phyloP scores from a whole-genome alignment of 1,140 invertebrate genomes.

The Prorops nasuta region DNA sequence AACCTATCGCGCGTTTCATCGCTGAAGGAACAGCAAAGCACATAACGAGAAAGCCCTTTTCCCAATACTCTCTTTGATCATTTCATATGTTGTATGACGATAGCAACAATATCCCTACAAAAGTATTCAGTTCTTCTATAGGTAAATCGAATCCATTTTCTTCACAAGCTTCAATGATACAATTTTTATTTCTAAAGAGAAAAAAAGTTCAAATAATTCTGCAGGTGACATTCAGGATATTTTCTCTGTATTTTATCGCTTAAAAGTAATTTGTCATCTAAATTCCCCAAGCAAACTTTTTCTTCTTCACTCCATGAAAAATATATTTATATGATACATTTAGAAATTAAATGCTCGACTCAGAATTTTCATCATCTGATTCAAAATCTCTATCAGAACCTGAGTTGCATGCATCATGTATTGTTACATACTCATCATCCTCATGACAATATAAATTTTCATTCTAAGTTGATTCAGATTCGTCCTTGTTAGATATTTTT shows the following conservation, averaged over 20 bases:
- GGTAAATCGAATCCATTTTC: too few relatives aligned
- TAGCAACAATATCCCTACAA: too few relatives aligned
- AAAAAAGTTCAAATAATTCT: conserved; percentile 16
- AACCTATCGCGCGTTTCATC: conserved; percentile 13
- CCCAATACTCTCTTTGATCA: too few relatives aligned
- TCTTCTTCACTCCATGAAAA: conserved; percentile 8
- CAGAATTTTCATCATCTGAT: conserved; percentile 15
- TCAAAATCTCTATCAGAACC: conserved; percentile 10
- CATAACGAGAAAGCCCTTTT: conserved; percentile 6
- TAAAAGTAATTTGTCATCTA: conserved; percentile 9
- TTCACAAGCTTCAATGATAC: too few relatives aligned
- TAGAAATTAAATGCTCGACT: conserved; percentile 8
- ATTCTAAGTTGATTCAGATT: conserved; percentile 3
- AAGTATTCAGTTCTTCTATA: too few relatives aligned
- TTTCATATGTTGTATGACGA: too few relatives aligned
- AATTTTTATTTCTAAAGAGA: conserved; percentile 9
- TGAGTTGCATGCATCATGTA: conserved; percentile 7
- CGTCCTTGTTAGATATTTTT: conserved; percentile 6
- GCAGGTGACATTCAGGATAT: conserved; percentile 7
- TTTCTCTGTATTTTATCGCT: conserved; percentile 7
- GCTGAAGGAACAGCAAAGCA: conserved; percentile 12
- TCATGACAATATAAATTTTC: conserved; percentile 5
- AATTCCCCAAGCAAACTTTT: conserved; percentile 10
- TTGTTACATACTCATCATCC: too few relatives aligned
- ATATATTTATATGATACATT: conserved; percentile 14